phyloP scores from a whole-genome alignment of 2,797 vertebrate species.

The Enteromius unitaeniatus region DNA sequence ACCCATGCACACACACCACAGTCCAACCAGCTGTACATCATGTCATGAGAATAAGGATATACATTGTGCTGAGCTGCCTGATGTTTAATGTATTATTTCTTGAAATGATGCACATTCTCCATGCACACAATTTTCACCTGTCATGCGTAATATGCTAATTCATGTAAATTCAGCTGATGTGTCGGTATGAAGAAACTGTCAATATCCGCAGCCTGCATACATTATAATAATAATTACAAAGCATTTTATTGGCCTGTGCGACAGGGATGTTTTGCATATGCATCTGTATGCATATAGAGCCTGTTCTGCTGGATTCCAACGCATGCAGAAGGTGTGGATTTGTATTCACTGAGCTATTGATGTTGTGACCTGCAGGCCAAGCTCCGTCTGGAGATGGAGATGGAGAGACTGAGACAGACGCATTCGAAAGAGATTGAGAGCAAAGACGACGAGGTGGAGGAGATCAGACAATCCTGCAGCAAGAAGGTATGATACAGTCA shows the following conservation, averaged over 20 bases:
- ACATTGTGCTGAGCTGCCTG: background rate
- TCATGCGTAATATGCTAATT: conserved; percentile 32
- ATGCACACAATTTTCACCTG: conserved; percentile 34
- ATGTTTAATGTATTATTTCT: conserved; percentile 40
- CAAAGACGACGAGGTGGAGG: conserved; percentile 96
- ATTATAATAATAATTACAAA: conserved; percentile 45
- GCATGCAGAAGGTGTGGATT: conserved; percentile 1
- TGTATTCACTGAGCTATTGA: conserved; percentile 18
- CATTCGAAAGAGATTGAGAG: conserved; percentile 94
- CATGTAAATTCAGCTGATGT: conserved; percentile 30
- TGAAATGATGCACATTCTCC: conserved; percentile 26
- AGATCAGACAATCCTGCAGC: conserved; percentile 93
- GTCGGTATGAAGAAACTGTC: conserved; percentile 24
- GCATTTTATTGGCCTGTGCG: background rate
- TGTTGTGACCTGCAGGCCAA: conserved; percentile 81
- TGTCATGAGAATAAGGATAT: background rate
- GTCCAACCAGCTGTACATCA: background rate
- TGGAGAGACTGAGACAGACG: conserved; percentile 92
- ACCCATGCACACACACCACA: background rate
- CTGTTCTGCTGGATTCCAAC: conserved; percentile 1
- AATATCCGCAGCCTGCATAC: conserved; percentile 24
- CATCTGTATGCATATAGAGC: background rate
- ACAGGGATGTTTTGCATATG: conserved; percentile 21
- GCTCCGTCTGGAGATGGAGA: conserved; percentile 97
- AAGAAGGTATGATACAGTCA: conserved; percentile 86